Evolutionary conservation across 2,113 vertebrate species (phyloP).

Genomic region (Salvelinus sp.): DNA sequence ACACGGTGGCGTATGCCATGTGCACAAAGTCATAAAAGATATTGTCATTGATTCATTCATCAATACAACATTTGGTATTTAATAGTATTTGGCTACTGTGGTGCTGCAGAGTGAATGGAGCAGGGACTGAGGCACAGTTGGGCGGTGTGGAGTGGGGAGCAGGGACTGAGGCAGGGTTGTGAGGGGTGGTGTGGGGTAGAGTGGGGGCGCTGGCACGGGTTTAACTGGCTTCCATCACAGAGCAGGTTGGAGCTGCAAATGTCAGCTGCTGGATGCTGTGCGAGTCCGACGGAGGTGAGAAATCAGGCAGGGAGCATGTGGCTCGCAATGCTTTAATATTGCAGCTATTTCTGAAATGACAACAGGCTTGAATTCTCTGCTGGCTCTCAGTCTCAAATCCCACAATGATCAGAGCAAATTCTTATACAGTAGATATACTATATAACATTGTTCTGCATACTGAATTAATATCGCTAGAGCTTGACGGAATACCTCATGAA

Average conservation of each 20-base stretch:
- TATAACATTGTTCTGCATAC: too few relatives aligned
- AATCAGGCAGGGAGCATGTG: slow-evolving; percentile 23
- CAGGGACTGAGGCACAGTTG: not conserved
- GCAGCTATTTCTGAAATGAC: slow-evolving; percentile 59
- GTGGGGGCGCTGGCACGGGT: not conserved
- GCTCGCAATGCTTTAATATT: slow-evolving; percentile 22
- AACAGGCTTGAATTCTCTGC: slow-evolving; percentile 43
- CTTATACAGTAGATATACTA: too few relatives aligned
- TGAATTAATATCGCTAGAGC: too few relatives aligned
- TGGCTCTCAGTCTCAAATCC: slow-evolving; percentile 43
- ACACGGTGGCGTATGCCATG: too few relatives aligned
- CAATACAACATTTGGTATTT: too few relatives aligned
- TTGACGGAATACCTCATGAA: too few relatives aligned
- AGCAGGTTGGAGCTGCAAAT: slow-evolving; percentile 39
- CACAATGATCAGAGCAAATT: slow-evolving; percentile 38
- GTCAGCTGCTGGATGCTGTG: slow-evolving; percentile 38
- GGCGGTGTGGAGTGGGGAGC: not conserved
- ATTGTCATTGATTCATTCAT: too few relatives aligned
- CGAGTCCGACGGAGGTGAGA: slow-evolving; percentile 10
- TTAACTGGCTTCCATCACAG: slow-evolving; percentile 21
- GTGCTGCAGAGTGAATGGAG: not conserved
- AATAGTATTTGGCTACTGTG: not conserved
- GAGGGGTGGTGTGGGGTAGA: not conserved
- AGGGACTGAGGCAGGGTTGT: not conserved
- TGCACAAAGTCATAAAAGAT: too few relatives aligned